These are phyloP conservation scores for Tinea semifulvella DNA, from an alignment of 2,888 invertebrate species.

Conservation along the genomic window DNA sequence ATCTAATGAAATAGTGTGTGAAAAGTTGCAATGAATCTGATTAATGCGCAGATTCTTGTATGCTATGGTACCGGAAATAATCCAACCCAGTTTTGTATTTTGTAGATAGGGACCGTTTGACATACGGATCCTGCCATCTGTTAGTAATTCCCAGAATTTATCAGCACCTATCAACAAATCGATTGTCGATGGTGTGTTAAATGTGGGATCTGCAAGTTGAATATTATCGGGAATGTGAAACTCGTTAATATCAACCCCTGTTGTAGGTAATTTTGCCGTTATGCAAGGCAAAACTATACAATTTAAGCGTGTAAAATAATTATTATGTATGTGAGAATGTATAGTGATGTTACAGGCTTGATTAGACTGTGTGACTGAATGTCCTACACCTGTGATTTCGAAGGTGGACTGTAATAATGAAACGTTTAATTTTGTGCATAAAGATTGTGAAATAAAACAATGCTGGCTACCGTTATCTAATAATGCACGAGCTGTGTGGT, in stretches of 20 bases:
- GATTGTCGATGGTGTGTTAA: constrained; percentile 17
- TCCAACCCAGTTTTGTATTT: constrained; percentile 21
- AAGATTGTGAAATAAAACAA: constrained; percentile 16
- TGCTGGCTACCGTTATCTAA: constrained; percentile 13
- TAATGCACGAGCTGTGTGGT: too few relatives aligned
- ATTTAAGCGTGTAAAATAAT: neutral
- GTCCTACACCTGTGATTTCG: constrained; percentile 17
- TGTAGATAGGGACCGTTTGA: constrained; percentile 19
- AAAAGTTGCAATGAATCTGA: constrained; percentile 18
- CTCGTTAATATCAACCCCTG: neutral
- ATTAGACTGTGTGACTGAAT: constrained; percentile 5
- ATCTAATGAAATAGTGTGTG: constrained; percentile 15
- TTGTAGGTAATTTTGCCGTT: neutral
- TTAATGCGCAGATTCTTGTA: constrained; percentile 6
- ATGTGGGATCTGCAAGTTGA: constrained; percentile 19
- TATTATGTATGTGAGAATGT: constrained; percentile 4
- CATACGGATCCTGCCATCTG: constrained; percentile 17
- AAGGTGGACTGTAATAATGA: constrained; percentile 20
- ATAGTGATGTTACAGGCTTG: constrained; percentile 7
- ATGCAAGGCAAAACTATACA: constrained; percentile 18
- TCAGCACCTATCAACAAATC: constrained; percentile 21
- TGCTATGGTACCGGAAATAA: constrained; percentile 18
- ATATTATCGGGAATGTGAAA: constrained; percentile 14
- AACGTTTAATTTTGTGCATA: constrained; percentile 16
- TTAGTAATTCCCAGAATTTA: constrained; percentile 21